Evolutionary conservation across 92 coral and sea anemone species (phyloP), one percentile per base, ranked within the genome.

Genomic region (Phenganax stokvisi): DNA sequence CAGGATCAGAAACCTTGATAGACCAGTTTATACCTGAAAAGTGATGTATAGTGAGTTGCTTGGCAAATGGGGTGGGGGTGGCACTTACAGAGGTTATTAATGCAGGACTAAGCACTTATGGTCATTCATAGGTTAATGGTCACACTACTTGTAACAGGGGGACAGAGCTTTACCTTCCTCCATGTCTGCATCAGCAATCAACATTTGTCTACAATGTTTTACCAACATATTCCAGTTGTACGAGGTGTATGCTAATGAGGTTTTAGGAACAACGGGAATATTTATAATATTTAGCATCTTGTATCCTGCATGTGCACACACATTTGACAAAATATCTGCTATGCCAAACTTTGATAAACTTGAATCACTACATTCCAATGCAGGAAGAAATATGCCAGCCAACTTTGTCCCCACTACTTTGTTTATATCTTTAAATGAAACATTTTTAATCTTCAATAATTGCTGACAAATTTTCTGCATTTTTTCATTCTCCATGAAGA

Each of bases 181-280:
- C 99, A 96, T 96, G 79, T 88, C 90, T 64, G 99, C 99, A 92
- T 96, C 89, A 55, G 99, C 99, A 76, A 96, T 92, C 57, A 96
- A 85, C 99, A 96, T 96, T 74, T 96, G 99, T 10, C 96, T 86
- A 54, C 91, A 81, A 77, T 96, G 99, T 76, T 96, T 96, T 6
- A 96, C 67, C 31, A 96, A 85, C 71, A 97, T 97, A 30, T 93
- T 51, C 99, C 99, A 96, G 15, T 89, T 89, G 73, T 85, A 96
- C 11, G 96, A 87, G 57, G 97, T 96, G 83, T 92, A 96, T 13
- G 89, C 97, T 27, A 96, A 66, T 16, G 99, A 96, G n/a, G 71
- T 83, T 68, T 96, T 92, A 12, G 99, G 90, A 92, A 96, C 87
- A 29, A 92, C 96, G 58, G 99, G 99, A 44, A 96, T 96, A 63